Percentiles rank a stretch among this genome's conserved stretches.
Conservation (phyloP, 2,797 vertebrate genomes). For the Oceanodroma leucorhoa region DNA sequence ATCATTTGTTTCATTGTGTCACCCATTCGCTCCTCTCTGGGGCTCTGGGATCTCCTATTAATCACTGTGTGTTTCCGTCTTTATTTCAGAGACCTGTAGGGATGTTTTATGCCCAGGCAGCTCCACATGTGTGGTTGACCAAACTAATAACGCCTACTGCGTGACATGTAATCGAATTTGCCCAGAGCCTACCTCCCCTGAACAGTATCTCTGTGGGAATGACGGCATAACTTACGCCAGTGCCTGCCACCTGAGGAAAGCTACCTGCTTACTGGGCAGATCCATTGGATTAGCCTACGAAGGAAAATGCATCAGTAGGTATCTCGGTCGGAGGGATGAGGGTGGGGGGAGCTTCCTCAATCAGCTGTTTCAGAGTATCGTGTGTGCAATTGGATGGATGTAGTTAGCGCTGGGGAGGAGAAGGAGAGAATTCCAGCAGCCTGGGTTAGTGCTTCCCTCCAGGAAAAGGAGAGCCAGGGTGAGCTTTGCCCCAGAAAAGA, state of each 20-base stretch:
- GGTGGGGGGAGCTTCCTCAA: not conserved
- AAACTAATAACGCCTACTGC: conserved; percentile 98
- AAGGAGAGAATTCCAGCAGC: not conserved
- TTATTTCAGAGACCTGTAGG: conserved; percentile 90
- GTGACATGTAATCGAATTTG: conserved; percentile 97
- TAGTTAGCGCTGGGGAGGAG: not conserved
- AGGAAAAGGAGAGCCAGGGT: not conserved
- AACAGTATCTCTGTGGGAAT: conserved; percentile 96
- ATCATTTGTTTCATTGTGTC: not conserved
- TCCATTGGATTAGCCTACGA: conserved; percentile 97
- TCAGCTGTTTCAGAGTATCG: not conserved
- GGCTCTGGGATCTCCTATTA: not conserved
- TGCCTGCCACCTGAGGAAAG: conserved; percentile 94
- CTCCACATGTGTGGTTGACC: conserved; percentile 96
- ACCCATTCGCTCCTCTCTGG: not conserved
- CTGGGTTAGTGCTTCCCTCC: not conserved
- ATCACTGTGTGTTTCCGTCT: conserved; percentile 1
- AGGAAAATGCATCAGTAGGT: conserved; percentile 98
- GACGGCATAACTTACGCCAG: conserved; percentile 94
- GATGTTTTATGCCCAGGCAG: conserved; percentile 94
- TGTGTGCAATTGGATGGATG: not conserved
- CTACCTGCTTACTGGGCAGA: conserved; percentile 93
- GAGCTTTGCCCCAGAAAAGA: not conserved
- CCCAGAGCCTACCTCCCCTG: conserved; percentile 89
- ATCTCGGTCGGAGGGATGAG: not conserved